phyloP scores from a whole-genome alignment of 2,797 vertebrate species.

The Pseudochirops corinnae region DNA sequence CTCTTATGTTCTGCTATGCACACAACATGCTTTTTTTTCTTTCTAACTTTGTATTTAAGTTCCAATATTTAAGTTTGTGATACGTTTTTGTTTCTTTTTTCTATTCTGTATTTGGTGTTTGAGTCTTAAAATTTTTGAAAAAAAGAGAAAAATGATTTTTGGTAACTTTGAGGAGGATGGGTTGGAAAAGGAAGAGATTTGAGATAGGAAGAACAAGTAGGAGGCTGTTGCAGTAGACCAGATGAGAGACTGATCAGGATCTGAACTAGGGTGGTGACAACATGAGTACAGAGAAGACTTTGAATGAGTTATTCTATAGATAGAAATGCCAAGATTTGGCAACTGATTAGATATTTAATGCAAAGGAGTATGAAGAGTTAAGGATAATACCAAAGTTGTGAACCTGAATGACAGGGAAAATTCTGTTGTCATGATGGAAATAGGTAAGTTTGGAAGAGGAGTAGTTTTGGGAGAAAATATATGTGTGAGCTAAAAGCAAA shows the following conservation, averaged over 20 bases:
- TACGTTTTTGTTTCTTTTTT: no score
- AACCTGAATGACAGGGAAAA: background rate
- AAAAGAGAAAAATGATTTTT: background rate
- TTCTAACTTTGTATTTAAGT: no score
- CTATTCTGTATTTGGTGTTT: no score
- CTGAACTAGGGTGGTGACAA: background rate
- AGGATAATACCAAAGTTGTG: background rate
- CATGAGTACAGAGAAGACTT: background rate
- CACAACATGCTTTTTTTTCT: no score
- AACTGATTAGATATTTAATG: background rate
- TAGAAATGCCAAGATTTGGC: background rate
- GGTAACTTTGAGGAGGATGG: background rate
- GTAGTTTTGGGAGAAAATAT: background rate
- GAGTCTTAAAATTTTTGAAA: no score
- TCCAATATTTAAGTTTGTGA: no score
- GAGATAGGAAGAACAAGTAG: background rate
- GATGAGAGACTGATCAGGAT: background rate
- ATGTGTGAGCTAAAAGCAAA: background rate
- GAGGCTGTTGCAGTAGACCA: background rate
- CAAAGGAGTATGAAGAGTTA: background rate
- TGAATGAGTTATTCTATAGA: background rate
- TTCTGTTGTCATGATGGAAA: background rate
- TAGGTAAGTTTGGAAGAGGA: background rate
- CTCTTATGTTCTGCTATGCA: no score
- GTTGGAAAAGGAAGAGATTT: background rate